Percentiles rank a stretch among this genome's conserved stretches.
Conservation (phyloP, 1,140 invertebrate genomes). For the Drosophila melanogaster region Release_6_plus_ISO1_MT NT_033777.3:5999501-6000000, state of each 20-base stretch:
- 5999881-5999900: conserved; percentile 77
- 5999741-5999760: conserved; percentile 27
- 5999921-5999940: background rate
- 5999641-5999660: conserved; percentile 51
- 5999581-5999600: conserved; percentile 12
- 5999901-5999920: conserved; percentile 73
- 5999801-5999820: conserved; percentile 46
- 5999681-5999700: conserved; percentile 36
- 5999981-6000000: background rate
- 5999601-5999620: conserved; percentile 56
- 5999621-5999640: conserved; percentile 42
- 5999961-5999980: conserved; percentile 1
- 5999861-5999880: conserved; percentile 36
- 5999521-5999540: conserved; percentile 17
- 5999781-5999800: conserved; percentile 42
- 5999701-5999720: conserved; percentile 55
- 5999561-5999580: background rate
- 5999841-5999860: conserved; percentile 14
- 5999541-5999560: conserved; percentile 33
- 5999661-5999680: conserved; percentile 15
- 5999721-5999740: conserved; percentile 48
- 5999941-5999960: conserved; percentile 11
- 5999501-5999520: conserved; percentile 17
- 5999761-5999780: conserved; percentile 9
- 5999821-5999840: conserved; percentile 18